Base-by-base conservation (phyloP, 2,797 vertebrate genomes). In the Brachyalestes nurse region DNA sequence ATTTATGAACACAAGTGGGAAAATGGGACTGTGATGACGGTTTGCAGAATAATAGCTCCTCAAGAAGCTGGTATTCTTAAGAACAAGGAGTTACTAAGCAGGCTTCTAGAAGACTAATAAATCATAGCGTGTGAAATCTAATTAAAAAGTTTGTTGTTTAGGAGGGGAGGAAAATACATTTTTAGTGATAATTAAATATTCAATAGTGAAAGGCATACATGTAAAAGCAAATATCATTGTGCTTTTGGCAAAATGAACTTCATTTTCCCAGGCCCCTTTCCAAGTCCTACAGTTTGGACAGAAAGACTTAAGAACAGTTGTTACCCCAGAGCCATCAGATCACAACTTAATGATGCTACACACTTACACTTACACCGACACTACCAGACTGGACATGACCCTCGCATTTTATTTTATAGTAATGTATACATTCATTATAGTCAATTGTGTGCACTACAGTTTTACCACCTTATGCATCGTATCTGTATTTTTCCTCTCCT, bases 11-110 rank as follows among this genome's bases (percentile, higher is more conserved):
- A 61, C 0, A 62, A 62, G 42, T 51, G 40, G 42, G 75, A 51
- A 73, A 74, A 61, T 61, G 53, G 71, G 19, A 21, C 25, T 28
- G 17, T 14, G 70, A 75, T 78, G 75, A 61, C 55, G 28, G 57
- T 51, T 74, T 55, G 45, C 0, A 17, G 4, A 38, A 17, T 21
- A 40, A 66, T 28, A 51, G 40, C 69, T 34, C 49, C 23, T 58
- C 5, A 21, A 40, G 71, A 38, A 21, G 7, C 17, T 72, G 49
- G 5, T 70, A 13, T 70, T 3, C 21, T 51, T 23, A 72, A 6
- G 42, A 6, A 38, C 28, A n/a, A 49, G n/a, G 70, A 34, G 25
- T 34, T 55, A 38, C 38, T 55, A n/a, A 9, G 16, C 7, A 34
- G n/a, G 5, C 12, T 10, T 14, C 8, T 47, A 45, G 38, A 67